phyloP scores from a whole-genome alignment of 2,888 invertebrate species.

The Allophyes oxyacanthae region DNA sequence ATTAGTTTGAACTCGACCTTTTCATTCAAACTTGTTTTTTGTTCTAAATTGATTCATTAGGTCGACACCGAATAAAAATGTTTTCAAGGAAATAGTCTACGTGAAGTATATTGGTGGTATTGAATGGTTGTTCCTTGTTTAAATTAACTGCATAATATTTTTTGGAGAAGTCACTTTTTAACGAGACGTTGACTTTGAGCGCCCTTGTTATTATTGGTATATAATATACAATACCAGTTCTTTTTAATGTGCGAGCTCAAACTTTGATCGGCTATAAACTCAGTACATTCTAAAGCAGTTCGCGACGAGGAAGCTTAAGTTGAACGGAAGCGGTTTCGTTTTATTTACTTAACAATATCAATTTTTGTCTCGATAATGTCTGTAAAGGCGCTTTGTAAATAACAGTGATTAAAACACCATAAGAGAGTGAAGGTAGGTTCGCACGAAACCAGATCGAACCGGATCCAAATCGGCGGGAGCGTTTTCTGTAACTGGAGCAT shows the following conservation, averaged over 20 bases:
- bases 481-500: conserved; percentile 87
- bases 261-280: conserved; percentile 12
- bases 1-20: conserved; percentile 31
- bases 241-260: conserved; percentile 22
- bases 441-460: conserved; percentile 84
- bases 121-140: conserved; percentile 21
- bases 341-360: conserved; percentile 59
- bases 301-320: conserved; percentile 35
- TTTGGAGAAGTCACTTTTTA: conserved; percentile 21
- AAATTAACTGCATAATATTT: conserved; percentile 2
- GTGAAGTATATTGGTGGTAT: conserved; percentile 21
- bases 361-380: conserved; percentile 63
- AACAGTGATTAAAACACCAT: conserved; percentile 80
- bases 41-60: conserved; percentile 34
- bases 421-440: conserved; percentile 81
- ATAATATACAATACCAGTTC: conserved; percentile 7
- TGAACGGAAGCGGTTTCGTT: conserved; percentile 37
- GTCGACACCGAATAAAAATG: conserved; percentile 8
- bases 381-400: conserved; percentile 65
- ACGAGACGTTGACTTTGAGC: conserved; percentile 11
- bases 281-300: conserved; percentile 20
- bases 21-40: conserved; percentile 29
- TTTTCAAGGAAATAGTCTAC: conserved; percentile 13
- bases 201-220: conserved; percentile 5
- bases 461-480: conserved; percentile 84